Percentiles rank a stretch among this genome's conserved stretches.
phyloP scores from a whole-genome alignment of 2,113 vertebrate genomes.

The Noturus placidus region DNA sequence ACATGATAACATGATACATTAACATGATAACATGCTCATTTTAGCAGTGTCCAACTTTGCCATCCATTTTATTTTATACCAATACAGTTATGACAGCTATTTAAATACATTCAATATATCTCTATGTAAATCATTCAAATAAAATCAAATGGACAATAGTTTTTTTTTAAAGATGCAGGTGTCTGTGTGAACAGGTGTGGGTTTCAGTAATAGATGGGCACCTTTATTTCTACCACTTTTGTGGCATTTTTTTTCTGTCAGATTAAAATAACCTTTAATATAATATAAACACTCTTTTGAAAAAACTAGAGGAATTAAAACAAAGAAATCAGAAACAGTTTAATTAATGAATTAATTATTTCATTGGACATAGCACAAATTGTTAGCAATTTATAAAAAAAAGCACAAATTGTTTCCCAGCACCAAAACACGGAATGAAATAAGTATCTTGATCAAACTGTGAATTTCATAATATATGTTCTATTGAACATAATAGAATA shows the following conservation, averaged over 20 bases:
- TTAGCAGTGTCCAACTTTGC: neutral
- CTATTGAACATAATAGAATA: neutral
- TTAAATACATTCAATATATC: neutral
- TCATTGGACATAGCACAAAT: neutral
- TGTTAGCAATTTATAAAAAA: too few species aligned
- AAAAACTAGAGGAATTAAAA: neutral
- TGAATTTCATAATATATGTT: constrained; percentile 4
- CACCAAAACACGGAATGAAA: neutral
- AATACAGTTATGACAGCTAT: neutral
- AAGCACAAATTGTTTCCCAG: too few species aligned
- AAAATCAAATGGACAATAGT: neutral
- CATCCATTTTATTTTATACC: neutral
- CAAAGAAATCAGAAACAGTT: neutral
- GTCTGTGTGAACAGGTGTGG: neutral
- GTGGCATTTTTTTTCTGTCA: neutral
- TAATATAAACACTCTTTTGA: neutral
- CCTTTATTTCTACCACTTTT: neutral
- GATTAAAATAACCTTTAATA: neutral
- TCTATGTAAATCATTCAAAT: neutral
- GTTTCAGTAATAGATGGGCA: neutral
- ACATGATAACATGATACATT: too few species aligned
- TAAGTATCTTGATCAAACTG: neutral
- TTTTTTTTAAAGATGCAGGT: neutral
- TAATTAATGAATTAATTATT: neutral
- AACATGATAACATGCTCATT: too few species aligned